Base-by-base conservation (phyloP, 2,888 invertebrate species). In the Steinernema scapterisci region DNA sequence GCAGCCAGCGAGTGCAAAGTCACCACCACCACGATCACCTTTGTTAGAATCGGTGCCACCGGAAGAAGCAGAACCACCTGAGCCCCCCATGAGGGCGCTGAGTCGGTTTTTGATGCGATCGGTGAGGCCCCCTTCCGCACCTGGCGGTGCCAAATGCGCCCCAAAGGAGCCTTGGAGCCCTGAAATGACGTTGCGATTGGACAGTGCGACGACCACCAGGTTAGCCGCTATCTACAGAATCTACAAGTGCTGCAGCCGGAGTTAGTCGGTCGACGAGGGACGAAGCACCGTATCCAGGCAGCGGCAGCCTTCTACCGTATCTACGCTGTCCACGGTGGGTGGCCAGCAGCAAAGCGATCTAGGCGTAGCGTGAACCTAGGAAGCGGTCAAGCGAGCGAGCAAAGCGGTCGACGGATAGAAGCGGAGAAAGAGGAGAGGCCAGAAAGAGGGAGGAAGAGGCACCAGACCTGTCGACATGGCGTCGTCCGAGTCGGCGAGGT, bases 401-500 rank as follows among this genome's bases (percentile, higher is more conserved):
- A 31, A 63, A 63, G 63, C 63, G 63, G 23, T 63, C 27, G 63
- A 63, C 63, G 38, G 3, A 9, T 38, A 38, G 38, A 38, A 38
- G 38, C 38, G 5, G 38, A n/a, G 38, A 38, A 38, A 38, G 38
- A 38, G 38, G 38, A 38, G 38, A 63, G 63, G 19, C 3, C 31
- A 27, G 27, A 27, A 63, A 54, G n/a, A n/a, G 54, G 25, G 38
- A 31, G 25, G 31, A 63, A 31, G 25, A 16, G 63, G 19, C 63
- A 63, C 63, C 63, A 63, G 31, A 63, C 63, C 63, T 63, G 63
- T 63, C 16, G 63, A 63, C 31, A 63, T 70, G 21, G 44, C 70
- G 70, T 70, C 70, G 70, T 70, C 70, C 19, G 70, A 45, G 45
- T 70, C 70, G 44, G 27, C 44, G 51, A 73, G 73, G 38, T 70